Conservation (phyloP, 2,113 vertebrate species). For the Callochromis pleurospilus region DNA sequence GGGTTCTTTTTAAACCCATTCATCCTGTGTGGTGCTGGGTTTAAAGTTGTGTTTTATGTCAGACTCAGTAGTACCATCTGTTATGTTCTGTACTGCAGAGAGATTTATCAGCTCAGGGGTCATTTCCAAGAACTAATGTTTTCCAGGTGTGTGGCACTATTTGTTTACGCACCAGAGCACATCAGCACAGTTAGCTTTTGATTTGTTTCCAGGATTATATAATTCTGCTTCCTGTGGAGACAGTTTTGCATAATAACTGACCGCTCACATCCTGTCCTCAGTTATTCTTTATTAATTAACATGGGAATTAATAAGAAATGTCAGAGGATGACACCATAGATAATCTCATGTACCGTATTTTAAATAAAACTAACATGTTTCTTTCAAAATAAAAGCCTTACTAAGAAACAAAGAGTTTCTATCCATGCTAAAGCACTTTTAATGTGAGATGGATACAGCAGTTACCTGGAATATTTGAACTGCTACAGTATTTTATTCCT, state of each 20-base stretch:
- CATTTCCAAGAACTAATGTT: slow-evolving; percentile 15
- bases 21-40: neutral
- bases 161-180: neutral
- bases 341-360: neutral
- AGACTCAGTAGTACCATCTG: neutral
- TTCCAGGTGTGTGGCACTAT: neutral
- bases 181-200: neutral
- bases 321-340: neutral
- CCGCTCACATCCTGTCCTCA: neutral
- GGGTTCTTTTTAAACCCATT: neutral
- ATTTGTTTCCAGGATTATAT: neutral
- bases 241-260: neutral
- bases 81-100: neutral
- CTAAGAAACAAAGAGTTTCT: neutral
- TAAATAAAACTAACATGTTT: neutral
- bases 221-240: neutral
- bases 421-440: neutral
- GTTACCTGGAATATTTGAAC: neutral
- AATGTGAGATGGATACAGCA: neutral
- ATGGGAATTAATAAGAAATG: neutral
- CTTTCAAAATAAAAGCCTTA: neutral
- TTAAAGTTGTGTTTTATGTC: neutral
- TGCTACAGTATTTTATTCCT: neutral
- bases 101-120: slow-evolving; percentile 16
- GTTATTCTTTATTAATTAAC: neutral